Base-by-base conservation (phyloP, 1,140 invertebrate genomes). In the Euura saliciscinereae region DNA sequence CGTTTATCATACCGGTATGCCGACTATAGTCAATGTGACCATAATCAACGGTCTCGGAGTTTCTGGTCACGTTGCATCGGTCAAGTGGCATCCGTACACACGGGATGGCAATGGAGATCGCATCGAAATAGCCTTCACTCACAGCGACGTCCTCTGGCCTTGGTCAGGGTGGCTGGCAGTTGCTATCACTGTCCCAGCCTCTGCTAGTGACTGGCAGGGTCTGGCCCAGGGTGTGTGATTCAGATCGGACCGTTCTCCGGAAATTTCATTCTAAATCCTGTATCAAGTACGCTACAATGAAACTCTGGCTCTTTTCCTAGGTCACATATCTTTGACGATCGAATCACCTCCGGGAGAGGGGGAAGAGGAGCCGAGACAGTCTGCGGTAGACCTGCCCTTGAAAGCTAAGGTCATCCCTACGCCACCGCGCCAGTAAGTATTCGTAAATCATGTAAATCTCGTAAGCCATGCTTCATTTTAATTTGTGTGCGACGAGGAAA, bases 161-260 rank as follows among this genome's bases (percentile, higher is more conserved):
- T 99, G 97, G 97, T 97, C 96, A 6, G 98, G 98, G 0, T 99
- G 95, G 93, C 85, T 99, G 71, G 96, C 96, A 8, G 91, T 98
- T 46, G 79, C 88, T 72, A 88, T 88, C 65, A 87, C 83, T 6
- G 86, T 87, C 67, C 84, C 85, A 45, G 72, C 78, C 10, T 76
- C 78, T 28, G 95, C 93, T 6, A 90, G 90, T 3, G 87, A 91
- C 69, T 97, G 93, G 89, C 94, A 97, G 80, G 93, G 94, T 42
- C 88, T 92, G 69, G 92, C 92, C 67, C 85, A 87, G 80, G 86
- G 85, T 83, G 74, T 7, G 66, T 42, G n/a, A 43, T 1, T 59
- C 51, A 5, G 51, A 59, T 59, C 8, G 13, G 28, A 5, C 13
- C 6, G 68, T 45, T 73, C 68, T 10, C 68, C 2, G 28, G 1